Evolutionary conservation across 2,797 vertebrate species (phyloP).

Genomic region (Gallinago nigripennis): DNA sequence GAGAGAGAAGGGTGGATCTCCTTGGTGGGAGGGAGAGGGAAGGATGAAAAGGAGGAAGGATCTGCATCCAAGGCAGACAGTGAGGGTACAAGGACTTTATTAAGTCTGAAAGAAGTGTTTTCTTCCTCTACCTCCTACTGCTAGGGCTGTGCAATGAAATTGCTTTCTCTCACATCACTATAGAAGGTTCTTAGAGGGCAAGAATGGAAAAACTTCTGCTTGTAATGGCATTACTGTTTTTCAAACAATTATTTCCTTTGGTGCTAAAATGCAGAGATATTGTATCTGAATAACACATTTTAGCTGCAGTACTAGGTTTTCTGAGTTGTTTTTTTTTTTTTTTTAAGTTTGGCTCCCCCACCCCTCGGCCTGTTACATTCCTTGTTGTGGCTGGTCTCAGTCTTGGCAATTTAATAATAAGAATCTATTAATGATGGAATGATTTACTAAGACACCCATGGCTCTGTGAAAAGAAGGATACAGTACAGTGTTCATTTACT

Average conservation of each 20-base stretch:
- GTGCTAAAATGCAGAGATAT: not conserved
- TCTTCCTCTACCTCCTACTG: not conserved
- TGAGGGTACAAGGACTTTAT: not conserved
- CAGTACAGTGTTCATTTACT: not conserved
- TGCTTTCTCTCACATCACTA: not conserved
- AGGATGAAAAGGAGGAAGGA: not conserved
- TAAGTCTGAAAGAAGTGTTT: not conserved
- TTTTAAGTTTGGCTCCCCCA: not conserved
- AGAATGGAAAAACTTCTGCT: not conserved
- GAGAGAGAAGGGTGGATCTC: not conserved
- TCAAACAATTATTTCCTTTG: not conserved
- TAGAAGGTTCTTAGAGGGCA: not conserved
- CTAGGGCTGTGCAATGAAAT: not conserved
- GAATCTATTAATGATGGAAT: constrained; percentile 6
- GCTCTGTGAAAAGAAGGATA: not conserved
- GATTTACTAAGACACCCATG: not conserved
- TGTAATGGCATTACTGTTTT: not conserved
- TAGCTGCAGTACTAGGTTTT: not conserved
- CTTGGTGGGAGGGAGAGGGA: not conserved
- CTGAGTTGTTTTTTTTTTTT: not conserved
- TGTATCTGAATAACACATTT: not conserved
- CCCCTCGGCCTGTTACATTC: not conserved
- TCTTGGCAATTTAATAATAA: not conserved
- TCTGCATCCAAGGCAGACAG: not conserved
- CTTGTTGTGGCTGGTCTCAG: not conserved